Conservation (phyloP, 2,888 invertebrate species). For the Sycophila texana region DNA sequence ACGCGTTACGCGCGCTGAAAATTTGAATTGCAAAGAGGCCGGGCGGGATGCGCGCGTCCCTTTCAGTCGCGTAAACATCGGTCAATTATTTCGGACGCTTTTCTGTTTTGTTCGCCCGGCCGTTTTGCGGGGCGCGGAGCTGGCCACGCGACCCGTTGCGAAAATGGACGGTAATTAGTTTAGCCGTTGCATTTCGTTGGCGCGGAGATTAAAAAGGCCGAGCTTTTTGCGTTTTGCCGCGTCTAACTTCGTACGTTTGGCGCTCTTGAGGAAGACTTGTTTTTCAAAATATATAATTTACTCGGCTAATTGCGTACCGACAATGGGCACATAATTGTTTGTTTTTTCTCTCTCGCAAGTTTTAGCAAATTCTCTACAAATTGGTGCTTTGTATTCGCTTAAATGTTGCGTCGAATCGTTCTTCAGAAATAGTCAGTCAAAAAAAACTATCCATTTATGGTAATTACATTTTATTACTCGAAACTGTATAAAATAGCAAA, state of each 20-base stretch:
- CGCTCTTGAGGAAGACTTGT: background rate
- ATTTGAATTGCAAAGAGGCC: background rate
- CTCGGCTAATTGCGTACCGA: background rate
- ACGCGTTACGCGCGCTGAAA: background rate
- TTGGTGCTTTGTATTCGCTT: background rate
- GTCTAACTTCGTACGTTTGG: background rate
- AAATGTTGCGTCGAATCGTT: too few relatives aligned
- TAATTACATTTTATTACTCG: too few relatives aligned
- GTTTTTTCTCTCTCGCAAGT: background rate
- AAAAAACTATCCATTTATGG: too few relatives aligned
- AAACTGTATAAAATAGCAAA: too few relatives aligned
- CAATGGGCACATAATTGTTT: background rate
- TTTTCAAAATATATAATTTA: background rate
- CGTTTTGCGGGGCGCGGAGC: background rate
- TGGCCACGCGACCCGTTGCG: background rate
- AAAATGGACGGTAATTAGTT: slow-evolving; percentile 24
- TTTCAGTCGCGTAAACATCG: background rate
- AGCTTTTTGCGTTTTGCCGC: background rate
- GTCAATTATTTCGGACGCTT: too few relatives aligned
- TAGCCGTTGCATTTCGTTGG: slow-evolving; percentile 20
- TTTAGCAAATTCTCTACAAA: background rate
- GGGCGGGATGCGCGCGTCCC: too few relatives aligned
- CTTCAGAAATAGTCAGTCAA: too few relatives aligned
- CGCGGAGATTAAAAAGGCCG: slow-evolving; percentile 16
- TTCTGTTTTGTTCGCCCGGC: background rate